Evolutionary conservation across 2,113 vertebrate genomes (phyloP).

Genomic region (Pluvialis apricaria): DNA sequence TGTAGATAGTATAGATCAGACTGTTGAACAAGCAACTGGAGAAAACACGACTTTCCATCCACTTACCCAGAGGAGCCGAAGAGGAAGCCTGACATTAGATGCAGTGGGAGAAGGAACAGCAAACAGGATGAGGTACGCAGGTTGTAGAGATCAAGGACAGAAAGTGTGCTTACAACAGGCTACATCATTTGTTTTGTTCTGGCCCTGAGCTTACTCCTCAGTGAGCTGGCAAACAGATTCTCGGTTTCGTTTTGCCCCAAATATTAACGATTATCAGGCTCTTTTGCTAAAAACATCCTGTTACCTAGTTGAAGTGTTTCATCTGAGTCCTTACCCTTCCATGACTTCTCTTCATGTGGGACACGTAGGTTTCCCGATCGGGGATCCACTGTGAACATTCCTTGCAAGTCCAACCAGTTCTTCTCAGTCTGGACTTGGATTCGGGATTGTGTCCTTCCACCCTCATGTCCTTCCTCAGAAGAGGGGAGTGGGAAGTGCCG

Average conservation of each 20-base stretch:
- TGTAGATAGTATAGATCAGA: background rate
- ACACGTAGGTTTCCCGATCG: conserved; percentile 87
- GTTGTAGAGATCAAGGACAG: background rate
- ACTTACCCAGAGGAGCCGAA: background rate
- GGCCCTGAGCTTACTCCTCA: background rate
- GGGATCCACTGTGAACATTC: conserved; percentile 90
- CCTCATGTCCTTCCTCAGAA: conserved; percentile 48
- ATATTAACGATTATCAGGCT: background rate
- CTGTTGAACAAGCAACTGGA: background rate
- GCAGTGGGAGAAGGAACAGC: background rate
- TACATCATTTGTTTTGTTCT: background rate
- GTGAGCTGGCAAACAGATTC: background rate
- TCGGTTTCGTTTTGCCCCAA: background rate
- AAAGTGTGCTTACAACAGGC: background rate
- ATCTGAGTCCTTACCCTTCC: conserved; percentile 78
- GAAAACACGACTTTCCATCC: background rate
- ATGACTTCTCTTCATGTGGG: conserved; percentile 90
- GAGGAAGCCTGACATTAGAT: background rate
- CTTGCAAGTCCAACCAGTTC: conserved; percentile 86
- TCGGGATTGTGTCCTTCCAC: conserved; percentile 65
- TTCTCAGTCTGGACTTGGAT: conserved; percentile 72
- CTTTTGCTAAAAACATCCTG: background rate
- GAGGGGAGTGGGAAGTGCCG: background rate
- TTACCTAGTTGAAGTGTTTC: background rate
- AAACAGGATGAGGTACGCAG: background rate